Base-by-base conservation (phyloP, 2,888 invertebrate species). In the Tenthredo livida region DNA sequence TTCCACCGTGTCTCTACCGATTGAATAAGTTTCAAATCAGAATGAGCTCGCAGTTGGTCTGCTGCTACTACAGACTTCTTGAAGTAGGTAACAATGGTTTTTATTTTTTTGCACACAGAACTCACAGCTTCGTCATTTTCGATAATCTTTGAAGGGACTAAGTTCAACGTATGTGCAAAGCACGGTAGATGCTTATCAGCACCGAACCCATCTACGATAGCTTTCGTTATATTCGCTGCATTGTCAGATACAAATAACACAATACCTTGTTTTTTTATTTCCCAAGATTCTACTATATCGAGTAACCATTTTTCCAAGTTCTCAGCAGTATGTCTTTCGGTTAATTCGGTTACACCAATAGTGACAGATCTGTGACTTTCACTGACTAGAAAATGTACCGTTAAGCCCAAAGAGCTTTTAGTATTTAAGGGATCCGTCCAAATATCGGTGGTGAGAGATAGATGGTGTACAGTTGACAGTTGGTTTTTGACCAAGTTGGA, bases 151-250 rank as follows among this genome's bases (percentile, higher is more conserved):
- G 82, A 83, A 50, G 86, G 85, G 21, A 89, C 86, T 72, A 88
- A 80, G 86, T 88, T 89, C 33, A 88, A 43, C 3, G 87, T 87
- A 61, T 89, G 88, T 6, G 88, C 88, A 73, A 88, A 88, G 82
- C 89, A 89, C 43, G 86, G 50, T 33, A 87, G 58, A 78, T 88
- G 86, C 84, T 87, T 86, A 12, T 86, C 78, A n/a, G 77, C 77
- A 15, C 88, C 88, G 78, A 89, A 88, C 15, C n/a, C 61, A 21
- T 86, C 84, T 25, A 29, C 83, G 4, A 88, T 72, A 25, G 89
- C 87, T 84, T 87, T 87, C 40, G 77, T 85, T 5, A 89, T 88
- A 84, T 89, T 89, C 0, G 87, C 86, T 6, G 85, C 89, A 61
- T 86, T 88, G 72, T 89, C 89, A 17, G 89, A 84, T 6, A 89